Base-by-base conservation (phyloP, 2,888 invertebrate genomes). In the Cosmia trapezina region DNA sequence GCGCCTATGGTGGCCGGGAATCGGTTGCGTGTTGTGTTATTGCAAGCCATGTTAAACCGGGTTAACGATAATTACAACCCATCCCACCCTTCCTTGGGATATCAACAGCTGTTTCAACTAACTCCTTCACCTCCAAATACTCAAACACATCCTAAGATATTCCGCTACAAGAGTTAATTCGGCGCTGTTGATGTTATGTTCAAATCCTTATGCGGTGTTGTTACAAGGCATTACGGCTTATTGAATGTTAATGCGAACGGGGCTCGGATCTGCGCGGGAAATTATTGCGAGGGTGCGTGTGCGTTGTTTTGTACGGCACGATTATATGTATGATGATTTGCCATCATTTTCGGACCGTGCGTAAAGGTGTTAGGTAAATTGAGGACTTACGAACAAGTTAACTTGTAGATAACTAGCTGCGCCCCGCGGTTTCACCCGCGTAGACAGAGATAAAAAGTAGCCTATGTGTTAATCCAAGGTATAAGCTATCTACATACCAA, bases 241-340 rank as follows among this genome's bases (percentile, higher is more conserved):
- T 91, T 91, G 91, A 90, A 93, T 91, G 93, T 88, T 91, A 92
- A 93, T 92, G 88, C 89, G 78, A 78, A 70, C 76, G 79, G 87
- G 86, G 83, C 80, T 76, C 87, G 89, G 88, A 88, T 86, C 83
- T 76, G 78, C 73, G 75, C 81, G 71, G 73, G 80, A 84, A 84
- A 85, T 86, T 79, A 80, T 83, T 73, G 67, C 64, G 22, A 22
- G 12, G 19, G 60, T n/a, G 53, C 0, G 80, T 76, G 28, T 86
- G 57, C 91, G 76, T 84, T 89, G 81, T 82, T 61, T 0, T 8
- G 33, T 17, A 51, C 71, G 75, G 19, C 41, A 81, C 33, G 53
- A 14, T 41, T 8, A 41, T 41, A 41, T 41, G 41, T 41, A 8
- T 41, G 41, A 41, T 41, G 41, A 8, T 41, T 41, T 41, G 41